phyloP scores from a whole-genome alignment of 2,113 vertebrate species.

The Rhipidura dahli region DNA sequence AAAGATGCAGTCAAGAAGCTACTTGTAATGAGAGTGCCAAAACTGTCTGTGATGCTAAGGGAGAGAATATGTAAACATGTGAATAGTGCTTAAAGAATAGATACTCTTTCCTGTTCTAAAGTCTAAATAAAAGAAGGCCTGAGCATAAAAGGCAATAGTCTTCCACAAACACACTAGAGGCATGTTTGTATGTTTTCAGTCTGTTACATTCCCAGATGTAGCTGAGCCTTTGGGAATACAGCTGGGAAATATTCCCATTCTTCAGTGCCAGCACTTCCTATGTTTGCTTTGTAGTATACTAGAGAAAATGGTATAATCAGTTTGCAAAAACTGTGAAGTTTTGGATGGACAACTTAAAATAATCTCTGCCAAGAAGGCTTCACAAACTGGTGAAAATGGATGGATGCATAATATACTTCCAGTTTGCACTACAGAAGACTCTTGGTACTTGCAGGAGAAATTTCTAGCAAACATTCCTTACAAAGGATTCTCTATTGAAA shows the following conservation, averaged over 20 bases:
- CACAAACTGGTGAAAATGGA: neutral
- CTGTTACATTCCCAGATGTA: neutral
- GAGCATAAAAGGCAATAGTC: neutral
- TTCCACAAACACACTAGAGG: neutral
- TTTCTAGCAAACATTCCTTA: slow-evolving; percentile 43
- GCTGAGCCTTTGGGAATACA: neutral
- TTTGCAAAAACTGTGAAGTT: neutral
- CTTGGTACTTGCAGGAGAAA: slow-evolving; percentile 21
- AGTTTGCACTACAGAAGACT: neutral
- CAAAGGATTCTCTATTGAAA: slow-evolving; percentile 16
- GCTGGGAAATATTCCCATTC: neutral
- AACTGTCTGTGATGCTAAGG: neutral
- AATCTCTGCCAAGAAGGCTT: neutral
- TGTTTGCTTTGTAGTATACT: neutral
- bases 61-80: neutral
- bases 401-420: neutral
- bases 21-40: neutral
- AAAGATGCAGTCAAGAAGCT: neutral
- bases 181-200: neutral
- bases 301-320: neutral
- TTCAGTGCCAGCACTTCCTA: neutral
- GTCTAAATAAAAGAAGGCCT: neutral
- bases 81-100: neutral
- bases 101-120: neutral
- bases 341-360: neutral